phyloP scores from a whole-genome alignment of 2,113 vertebrate genomes.

The Ptyas mucosa region DNA sequence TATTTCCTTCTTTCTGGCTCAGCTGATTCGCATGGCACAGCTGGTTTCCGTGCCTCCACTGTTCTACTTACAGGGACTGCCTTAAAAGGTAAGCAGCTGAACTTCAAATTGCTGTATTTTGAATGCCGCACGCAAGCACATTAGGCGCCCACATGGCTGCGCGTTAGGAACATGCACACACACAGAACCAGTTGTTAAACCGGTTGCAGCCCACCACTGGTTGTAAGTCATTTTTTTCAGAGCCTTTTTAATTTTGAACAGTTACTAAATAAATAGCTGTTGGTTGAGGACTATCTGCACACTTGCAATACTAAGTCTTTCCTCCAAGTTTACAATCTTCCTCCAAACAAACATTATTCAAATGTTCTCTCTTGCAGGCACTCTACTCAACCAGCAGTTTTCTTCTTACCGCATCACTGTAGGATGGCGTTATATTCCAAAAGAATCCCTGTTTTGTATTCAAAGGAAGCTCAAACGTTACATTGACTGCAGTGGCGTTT shows the following conservation, averaged over 20 bases:
- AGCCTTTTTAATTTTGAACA: neutral
- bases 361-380: too few relatives aligned
- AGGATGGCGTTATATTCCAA: neutral
- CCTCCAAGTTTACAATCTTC: neutral
- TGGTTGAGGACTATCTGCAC: neutral
- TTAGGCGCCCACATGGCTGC: too few relatives aligned
- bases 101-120: too few relatives aligned
- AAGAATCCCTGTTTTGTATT: neutral
- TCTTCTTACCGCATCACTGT: neutral
- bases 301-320: neutral
- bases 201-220: too few relatives aligned
- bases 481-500: neutral
- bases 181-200: too few relatives aligned
- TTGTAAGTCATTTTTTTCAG: neutral
- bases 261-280: neutral
- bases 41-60: too few relatives aligned
- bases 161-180: too few relatives aligned
- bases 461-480: neutral
- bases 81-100: too few relatives aligned
- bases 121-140: too few relatives aligned
- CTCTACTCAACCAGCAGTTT: neutral
- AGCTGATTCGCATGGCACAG: too few relatives aligned
- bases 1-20: too few relatives aligned
- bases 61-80: too few relatives aligned
- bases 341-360: neutral